Conservation (phyloP, 1,140 invertebrate species). For the Lepidurus couesii region DNA sequence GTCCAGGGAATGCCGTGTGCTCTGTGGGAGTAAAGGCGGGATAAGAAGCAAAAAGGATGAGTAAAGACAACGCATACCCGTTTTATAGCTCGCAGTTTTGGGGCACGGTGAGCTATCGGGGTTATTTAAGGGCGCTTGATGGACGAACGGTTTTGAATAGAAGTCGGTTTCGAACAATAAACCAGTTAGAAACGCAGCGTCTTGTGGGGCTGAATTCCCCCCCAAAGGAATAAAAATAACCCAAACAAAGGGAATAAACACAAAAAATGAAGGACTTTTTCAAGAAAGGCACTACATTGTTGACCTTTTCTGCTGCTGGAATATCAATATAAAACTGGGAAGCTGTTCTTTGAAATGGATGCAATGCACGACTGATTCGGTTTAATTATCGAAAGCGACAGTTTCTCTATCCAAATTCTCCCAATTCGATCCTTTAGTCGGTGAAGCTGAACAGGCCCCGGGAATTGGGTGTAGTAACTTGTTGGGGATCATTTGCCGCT, state of each 20-base stretch:
- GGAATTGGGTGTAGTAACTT: not conserved
- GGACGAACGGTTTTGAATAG: not conserved
- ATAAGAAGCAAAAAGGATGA: not conserved
- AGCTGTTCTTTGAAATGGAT: not conserved
- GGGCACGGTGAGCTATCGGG: not conserved
- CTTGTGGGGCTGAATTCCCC: too few relatives aligned
- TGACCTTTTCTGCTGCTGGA: not conserved
- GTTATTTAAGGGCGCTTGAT: not conserved
- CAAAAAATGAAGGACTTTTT: not conserved
- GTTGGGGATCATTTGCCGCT: not conserved
- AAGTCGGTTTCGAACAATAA: not conserved
- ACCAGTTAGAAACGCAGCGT: not conserved
- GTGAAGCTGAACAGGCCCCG: not conserved
- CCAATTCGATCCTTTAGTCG: not conserved
- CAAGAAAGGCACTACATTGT: not conserved
- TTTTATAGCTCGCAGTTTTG: not conserved
- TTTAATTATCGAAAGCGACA: constrained; percentile 11
- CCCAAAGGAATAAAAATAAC: too few relatives aligned
- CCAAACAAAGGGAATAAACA: too few relatives aligned
- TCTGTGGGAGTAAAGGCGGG: not conserved
- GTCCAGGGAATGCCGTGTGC: not conserved
- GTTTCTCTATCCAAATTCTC: not conserved
- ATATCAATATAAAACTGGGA: not conserved
- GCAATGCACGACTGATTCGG: constrained; percentile 11
- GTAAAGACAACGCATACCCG: not conserved